Conservation (phyloP, 2,113 vertebrate genomes). For the Poecile atricapillus region DNA sequence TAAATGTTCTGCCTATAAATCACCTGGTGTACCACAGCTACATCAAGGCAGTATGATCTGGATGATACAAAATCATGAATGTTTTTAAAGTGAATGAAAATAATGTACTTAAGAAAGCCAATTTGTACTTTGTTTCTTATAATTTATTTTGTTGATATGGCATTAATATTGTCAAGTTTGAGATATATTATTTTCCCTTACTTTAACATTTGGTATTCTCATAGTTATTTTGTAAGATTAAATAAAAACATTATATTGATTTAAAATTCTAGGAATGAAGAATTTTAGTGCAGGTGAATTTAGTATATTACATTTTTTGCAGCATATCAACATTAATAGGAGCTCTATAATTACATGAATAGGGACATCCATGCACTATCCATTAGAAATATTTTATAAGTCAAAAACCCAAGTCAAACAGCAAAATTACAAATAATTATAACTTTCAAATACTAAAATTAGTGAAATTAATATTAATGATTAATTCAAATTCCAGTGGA, state of each 20-base stretch:
- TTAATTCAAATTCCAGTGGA: constrained; percentile 2
- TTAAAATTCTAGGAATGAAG: constrained; percentile 12
- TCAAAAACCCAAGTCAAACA: constrained; percentile 40
- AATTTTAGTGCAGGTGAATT: constrained; percentile 9
- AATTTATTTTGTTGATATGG: background rate
- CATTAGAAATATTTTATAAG: constrained; percentile 47
- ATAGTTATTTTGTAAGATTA: background rate
- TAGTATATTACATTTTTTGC: background rate
- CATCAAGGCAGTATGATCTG: background rate
- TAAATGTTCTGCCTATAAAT: background rate
- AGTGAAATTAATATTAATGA: background rate
- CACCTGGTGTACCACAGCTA: background rate
- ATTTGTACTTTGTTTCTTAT: background rate
- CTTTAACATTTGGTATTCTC: background rate
- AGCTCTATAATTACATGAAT: background rate
- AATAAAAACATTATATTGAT: background rate
- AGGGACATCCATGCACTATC: constrained; percentile 5
- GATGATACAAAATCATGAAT: background rate
- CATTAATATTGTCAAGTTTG: background rate
- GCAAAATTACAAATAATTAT: constrained; percentile 34
- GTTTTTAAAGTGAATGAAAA: background rate
- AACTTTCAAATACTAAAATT: constrained; percentile 25
- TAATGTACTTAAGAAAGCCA: background rate
- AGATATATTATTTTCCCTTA: background rate
- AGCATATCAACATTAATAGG: background rate